phyloP scores from a whole-genome alignment of 2,113 vertebrate genomes.

The Phrynocephalus versicolor region DNA sequence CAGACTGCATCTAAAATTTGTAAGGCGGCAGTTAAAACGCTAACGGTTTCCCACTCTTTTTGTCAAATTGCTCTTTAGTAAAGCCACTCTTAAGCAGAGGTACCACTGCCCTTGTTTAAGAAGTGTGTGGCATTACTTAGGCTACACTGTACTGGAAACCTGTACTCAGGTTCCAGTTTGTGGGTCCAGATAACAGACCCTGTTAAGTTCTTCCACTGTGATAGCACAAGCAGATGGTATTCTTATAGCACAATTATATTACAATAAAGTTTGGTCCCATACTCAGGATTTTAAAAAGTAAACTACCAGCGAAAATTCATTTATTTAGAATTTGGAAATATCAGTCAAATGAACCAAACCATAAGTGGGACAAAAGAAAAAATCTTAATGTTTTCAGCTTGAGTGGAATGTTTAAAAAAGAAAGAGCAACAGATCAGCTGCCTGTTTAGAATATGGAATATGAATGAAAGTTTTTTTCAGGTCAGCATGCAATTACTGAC shows the following conservation, averaged over 20 bases:
- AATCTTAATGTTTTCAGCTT: background rate
- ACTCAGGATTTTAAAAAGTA: background rate
- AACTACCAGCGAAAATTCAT: background rate
- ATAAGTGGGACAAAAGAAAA: background rate
- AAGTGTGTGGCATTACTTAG: too few relatives aligned
- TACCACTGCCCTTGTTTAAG: too few relatives aligned
- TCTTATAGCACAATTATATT: background rate
- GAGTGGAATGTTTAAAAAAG: background rate
- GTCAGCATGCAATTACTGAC: background rate
- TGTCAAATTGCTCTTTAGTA: too few relatives aligned
- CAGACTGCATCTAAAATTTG: too few relatives aligned
- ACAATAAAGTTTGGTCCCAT: background rate
- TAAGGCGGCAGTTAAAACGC: too few relatives aligned
- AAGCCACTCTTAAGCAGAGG: too few relatives aligned
- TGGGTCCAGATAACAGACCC: too few relatives aligned
- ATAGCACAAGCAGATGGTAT: background rate
- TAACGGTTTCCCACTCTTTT: too few relatives aligned
- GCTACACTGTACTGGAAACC: too few relatives aligned
- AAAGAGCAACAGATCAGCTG: background rate
- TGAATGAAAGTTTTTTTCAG: background rate
- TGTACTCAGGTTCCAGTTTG: too few relatives aligned
- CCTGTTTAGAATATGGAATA: background rate
- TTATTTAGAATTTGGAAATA: background rate
- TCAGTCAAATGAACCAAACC: background rate
- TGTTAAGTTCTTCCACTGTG: background rate